These are phyloP conservation scores for Microplitis manilae DNA, from an alignment of 2,888 invertebrate genomes.

Conservation along the genomic window DNA sequence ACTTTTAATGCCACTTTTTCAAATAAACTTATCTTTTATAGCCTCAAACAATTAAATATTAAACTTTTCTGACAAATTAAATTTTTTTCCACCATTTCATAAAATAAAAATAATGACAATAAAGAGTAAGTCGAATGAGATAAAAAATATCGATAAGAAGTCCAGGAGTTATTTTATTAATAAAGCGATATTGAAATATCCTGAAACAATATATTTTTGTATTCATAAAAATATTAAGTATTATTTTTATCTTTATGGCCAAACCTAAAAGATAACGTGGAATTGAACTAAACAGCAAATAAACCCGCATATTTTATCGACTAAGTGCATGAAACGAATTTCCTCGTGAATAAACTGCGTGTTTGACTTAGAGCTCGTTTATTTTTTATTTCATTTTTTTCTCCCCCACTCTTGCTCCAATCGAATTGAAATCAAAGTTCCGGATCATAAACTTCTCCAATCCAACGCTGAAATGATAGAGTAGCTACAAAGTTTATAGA, in stretches of 20 bases:
- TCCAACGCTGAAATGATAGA: conserved; percentile 15
- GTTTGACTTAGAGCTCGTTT: conserved; percentile 6
- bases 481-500: conserved; percentile 17
- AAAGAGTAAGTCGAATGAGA: too few relatives aligned
- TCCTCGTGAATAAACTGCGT: conserved; percentile 18
- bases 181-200: background rate
- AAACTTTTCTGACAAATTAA: background rate
- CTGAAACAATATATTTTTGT: background rate
- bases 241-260: conserved; percentile 21
- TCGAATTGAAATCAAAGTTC: conserved; percentile 14
- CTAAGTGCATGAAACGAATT: conserved; percentile 37
- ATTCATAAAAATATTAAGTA: background rate
- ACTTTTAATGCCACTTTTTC: background rate
- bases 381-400: background rate
- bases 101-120: background rate
- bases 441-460: conserved; percentile 24
- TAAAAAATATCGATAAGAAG: too few relatives aligned
- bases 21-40: background rate
- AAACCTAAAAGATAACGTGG: conserved; percentile 15
- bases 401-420: background rate
- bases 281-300: conserved; percentile 9
- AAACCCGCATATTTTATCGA: conserved; percentile 17
- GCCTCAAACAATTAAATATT: background rate
- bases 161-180: background rate
- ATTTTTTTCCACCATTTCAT: background rate